phyloP scores from a whole-genome alignment of 1,140 invertebrate genomes.

The Euschistus heros region DNA sequence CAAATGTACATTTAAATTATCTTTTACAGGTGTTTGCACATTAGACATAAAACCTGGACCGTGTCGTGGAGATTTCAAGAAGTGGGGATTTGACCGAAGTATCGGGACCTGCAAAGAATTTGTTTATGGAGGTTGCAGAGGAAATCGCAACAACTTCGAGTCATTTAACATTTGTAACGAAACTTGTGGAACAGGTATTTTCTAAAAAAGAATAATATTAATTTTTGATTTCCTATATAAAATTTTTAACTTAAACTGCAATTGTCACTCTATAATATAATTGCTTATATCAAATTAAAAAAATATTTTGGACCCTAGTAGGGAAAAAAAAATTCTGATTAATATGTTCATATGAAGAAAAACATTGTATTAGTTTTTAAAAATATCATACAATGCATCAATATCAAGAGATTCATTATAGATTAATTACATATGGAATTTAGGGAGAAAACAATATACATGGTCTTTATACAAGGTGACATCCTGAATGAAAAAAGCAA shows the following conservation, averaged over 20 bases:
- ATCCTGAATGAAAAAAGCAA: too few relatives aligned
- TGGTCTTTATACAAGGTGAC: too few relatives aligned
- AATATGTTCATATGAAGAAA: background rate
- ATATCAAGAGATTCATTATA: too few relatives aligned
- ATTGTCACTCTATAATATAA: background rate
- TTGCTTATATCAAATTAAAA: background rate
- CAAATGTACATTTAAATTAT: too few relatives aligned
- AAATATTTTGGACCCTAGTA: background rate
- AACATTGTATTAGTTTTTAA: background rate
- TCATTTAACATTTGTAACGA: constrained; percentile 41
- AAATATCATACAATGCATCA: too few relatives aligned
- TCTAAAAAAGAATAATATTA: constrained; percentile 20
- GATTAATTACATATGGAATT: too few relatives aligned
- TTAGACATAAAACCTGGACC: constrained; percentile 44
- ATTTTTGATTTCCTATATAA: background rate
- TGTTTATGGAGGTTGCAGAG: constrained; percentile 61
- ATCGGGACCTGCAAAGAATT: constrained; percentile 43
- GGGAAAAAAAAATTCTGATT: background rate
- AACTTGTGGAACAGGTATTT: constrained; percentile 28
- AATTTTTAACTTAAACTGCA: background rate
- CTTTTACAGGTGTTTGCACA: constrained; percentile 16
- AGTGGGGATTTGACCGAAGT: constrained; percentile 45
- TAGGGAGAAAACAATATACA: too few relatives aligned
- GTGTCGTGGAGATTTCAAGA: constrained; percentile 66
- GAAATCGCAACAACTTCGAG: constrained; percentile 62